Conservation (phyloP, 2,888 invertebrate genomes). For the Aspidapion aeneum region DNA sequence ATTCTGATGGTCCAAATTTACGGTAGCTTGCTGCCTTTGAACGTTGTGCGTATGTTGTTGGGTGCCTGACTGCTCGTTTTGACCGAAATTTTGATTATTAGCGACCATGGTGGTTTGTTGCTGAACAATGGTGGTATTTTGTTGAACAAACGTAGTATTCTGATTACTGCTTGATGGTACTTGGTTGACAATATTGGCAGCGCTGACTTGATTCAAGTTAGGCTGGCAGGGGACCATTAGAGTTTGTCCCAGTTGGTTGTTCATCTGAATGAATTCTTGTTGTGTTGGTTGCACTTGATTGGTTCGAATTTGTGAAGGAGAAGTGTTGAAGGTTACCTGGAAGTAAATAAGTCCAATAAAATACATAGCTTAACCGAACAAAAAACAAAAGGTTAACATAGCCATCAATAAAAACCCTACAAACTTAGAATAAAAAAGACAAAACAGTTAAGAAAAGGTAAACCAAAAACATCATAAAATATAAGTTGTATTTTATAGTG, state of each 20-base stretch:
- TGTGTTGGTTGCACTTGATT: slow-evolving; percentile 46
- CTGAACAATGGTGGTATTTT: slow-evolving; percentile 81
- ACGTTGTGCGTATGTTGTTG: slow-evolving; percentile 35
- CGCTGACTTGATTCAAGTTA: no score
- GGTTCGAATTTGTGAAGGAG: slow-evolving; percentile 37
- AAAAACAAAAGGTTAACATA: no score
- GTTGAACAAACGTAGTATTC: slow-evolving; percentile 73
- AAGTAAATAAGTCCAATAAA: no score
- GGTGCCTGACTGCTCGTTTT: slow-evolving; percentile 23
- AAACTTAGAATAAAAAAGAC: no score
- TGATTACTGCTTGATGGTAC: slow-evolving; percentile 54
- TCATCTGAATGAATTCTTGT: slow-evolving; percentile 68
- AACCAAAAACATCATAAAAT: no score
- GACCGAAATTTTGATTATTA: background rate
- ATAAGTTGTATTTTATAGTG: no score
- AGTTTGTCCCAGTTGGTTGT: slow-evolving; percentile 64
- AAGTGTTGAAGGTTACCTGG: slow-evolving; percentile 34
- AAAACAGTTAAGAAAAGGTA: no score
- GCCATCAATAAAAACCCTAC: no score
- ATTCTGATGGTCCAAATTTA: slow-evolving; percentile 59
- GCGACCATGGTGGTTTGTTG: slow-evolving; percentile 69
- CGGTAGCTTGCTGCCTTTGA: slow-evolving; percentile 40
- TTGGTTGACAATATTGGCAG: slow-evolving; percentile 50
- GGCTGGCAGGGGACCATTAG: slow-evolving; percentile 68
- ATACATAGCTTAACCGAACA: no score